phyloP scores from a whole-genome alignment of 2,797 vertebrate genomes.

The Enteromius unitaeniatus region DNA sequence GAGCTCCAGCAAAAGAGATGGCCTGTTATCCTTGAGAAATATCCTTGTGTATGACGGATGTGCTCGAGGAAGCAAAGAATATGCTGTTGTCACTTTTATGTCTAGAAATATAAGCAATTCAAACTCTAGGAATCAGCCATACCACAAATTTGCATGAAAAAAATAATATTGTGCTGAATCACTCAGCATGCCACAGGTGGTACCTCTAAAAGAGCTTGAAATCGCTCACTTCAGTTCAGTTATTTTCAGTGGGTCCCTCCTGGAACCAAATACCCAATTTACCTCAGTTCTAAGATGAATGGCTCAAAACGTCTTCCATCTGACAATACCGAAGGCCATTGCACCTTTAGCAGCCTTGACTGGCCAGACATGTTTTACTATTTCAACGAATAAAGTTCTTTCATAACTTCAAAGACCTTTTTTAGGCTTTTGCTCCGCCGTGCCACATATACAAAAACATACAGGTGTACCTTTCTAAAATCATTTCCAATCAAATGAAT shows the following conservation, averaged over 20 bases:
- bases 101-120: background rate
- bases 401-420: background rate
- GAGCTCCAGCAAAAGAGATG: background rate
- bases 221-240: conserved; percentile 12
- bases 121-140: background rate
- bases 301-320: background rate
- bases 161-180: conserved; percentile 3
- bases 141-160: conserved; percentile 6
- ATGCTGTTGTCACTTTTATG: background rate
- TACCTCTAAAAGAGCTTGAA: background rate
- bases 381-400: background rate
- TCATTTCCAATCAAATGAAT: background rate
- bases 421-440: background rate
- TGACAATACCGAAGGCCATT: background rate
- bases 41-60: background rate
- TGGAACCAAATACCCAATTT: conserved; percentile 15
- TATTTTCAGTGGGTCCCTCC: background rate
- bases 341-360: background rate
- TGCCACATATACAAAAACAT: background rate
- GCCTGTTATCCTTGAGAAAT: conserved; percentile 19
- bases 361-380: background rate
- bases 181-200: background rate
- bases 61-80: background rate
- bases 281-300: conserved; percentile 4
- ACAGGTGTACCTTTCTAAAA: background rate